A percentile compares a stretch with the other conserved stretches of the same genome.
Evolutionary conservation across 2,888 invertebrate species (phyloP).

Genomic region (Dasysyrphus albostriatus): DNA sequence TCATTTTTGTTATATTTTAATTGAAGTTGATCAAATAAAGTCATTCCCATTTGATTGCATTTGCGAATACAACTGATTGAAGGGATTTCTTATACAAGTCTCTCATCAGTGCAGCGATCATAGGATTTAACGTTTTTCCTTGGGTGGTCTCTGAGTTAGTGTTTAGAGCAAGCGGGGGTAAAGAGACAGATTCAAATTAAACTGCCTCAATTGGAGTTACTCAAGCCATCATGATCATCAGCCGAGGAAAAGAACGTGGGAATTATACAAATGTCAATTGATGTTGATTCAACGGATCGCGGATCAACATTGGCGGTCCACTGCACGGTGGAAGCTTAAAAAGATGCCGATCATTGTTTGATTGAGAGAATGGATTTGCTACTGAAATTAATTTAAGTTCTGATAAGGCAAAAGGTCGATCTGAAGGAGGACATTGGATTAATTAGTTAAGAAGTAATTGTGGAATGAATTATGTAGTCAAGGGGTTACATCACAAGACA

Average conservation of each 20-base stretch:
- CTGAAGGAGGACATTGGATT: slow-evolving; percentile 30
- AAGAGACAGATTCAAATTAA: slow-evolving; percentile 56
- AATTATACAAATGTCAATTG: slow-evolving; percentile 75
- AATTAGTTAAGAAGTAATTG: slow-evolving; percentile 39
- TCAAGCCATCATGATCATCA: slow-evolving; percentile 35
- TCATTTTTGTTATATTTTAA: slow-evolving; percentile 33
- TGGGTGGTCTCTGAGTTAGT: slow-evolving; percentile 62
- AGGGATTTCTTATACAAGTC: slow-evolving; percentile 32
- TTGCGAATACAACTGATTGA: slow-evolving; percentile 75
- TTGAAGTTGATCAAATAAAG: slow-evolving; percentile 76
- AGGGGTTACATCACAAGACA: neutral
- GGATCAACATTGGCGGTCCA: slow-evolving; percentile 46
- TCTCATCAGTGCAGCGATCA: slow-evolving; percentile 26
- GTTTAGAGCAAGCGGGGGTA: neutral
- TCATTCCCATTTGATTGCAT: slow-evolving; percentile 69
- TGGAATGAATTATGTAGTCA: neutral
- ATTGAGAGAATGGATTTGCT: slow-evolving; percentile 71
- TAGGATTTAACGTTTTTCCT: slow-evolving; percentile 32
- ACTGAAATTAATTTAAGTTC: slow-evolving; percentile 66
- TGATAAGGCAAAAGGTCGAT: slow-evolving; percentile 63
- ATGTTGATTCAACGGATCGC: slow-evolving; percentile 69
- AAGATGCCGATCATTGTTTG: slow-evolving; percentile 52
- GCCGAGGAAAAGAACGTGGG: slow-evolving; percentile 49
- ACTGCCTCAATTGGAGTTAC: slow-evolving; percentile 61
- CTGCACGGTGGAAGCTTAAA: neutral